Evolutionary conservation across 2,888 invertebrate species (phyloP), one percentile per base, ranked within the genome.

Genomic region (Nomada lathburiana): DNA sequence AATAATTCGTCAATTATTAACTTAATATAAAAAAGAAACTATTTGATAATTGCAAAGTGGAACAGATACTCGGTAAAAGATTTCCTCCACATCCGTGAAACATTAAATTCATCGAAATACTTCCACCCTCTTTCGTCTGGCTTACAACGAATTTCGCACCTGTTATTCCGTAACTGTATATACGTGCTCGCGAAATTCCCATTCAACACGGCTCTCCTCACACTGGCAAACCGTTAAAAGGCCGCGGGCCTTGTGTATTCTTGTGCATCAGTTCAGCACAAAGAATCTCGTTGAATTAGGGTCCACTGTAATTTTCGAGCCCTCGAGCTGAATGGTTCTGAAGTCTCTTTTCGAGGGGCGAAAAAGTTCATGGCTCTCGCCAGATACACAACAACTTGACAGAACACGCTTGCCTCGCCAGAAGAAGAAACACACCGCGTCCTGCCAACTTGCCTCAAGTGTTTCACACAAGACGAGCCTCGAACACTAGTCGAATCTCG

Each of bases 251-350:
- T 42, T 62, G 47, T 62, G 72, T 57, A 72, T 67, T 80, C 57
- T 80, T 62, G 52, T 63, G 67, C 50, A 44, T 50, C 50, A 23
- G 67, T 73, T 44, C 62, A 26, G 29, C 80, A 80, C 81, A 80
- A 80, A 80, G 72, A 63, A 73, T 80, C 59, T 68, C 67, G 55
- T 80, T 80, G 63, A 80, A 72, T 80, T 79, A 79, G 65, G 71
- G 67, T 50, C 55, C 42, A 18, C 44, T 20, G 62, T 63, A 80
- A 80, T 80, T 80, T 72, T 55, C 55, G 50, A 63, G 72, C 63
- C 16, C 67, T 47, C 26, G 50, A 42, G 23, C 18, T 20, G 10
- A 18, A 18, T 68, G 20, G 57, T 57, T 44, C 57, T 73, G 67
- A 73, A 80, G 67, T 72, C 67, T 57, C 71, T 67, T 72, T 63